Evolutionary conservation across 1,140 invertebrate species (phyloP).

Genomic region (Hypothenemus hampei): DNA sequence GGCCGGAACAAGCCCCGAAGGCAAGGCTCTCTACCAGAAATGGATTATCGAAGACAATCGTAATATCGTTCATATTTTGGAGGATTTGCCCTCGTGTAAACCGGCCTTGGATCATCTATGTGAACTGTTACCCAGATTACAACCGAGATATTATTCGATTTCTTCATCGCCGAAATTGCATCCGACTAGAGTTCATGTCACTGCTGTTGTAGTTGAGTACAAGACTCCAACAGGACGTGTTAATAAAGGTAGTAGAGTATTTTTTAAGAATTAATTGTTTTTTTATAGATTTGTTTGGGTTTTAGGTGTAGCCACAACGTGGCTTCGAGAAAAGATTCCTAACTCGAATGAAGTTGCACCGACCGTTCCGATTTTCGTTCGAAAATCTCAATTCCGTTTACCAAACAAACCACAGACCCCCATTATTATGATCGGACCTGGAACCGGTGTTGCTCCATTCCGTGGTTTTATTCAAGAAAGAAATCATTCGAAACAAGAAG

Average conservation of each 20-base stretch:
- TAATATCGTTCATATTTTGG: constrained; percentile 92
- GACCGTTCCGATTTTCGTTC: constrained; percentile 83
- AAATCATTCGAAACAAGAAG: constrained; percentile 57
- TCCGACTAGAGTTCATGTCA: constrained; percentile 88
- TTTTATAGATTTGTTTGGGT: constrained; percentile 6
- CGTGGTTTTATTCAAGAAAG: constrained; percentile 96
- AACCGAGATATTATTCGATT: constrained; percentile 98
- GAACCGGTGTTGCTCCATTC: constrained; percentile 98
- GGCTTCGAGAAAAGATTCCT: constrained; percentile 75
- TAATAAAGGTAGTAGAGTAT: constrained; percentile 58
- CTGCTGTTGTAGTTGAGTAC: constrained; percentile 95
- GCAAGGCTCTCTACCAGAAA: constrained; percentile 81
- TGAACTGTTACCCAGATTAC: constrained; percentile 91
- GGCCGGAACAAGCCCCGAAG: constrained; percentile 76
- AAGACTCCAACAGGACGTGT: constrained; percentile 79
- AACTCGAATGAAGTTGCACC: constrained; percentile 48
- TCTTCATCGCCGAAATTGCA: constrained; percentile 94
- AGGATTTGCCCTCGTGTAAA: constrained; percentile 89
- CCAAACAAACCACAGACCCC: constrained; percentile 85
- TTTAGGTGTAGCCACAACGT: constrained; percentile 82
- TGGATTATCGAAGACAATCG: constrained; percentile 89
- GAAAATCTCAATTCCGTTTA: constrained; percentile 96
- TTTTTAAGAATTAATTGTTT: background rate
- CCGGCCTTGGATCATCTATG: constrained; percentile 93
- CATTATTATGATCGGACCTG: constrained; percentile 97